Evolutionary conservation across 2,888 invertebrate genomes (phyloP).

Genomic region (Cryptus viduatorius): DNA sequence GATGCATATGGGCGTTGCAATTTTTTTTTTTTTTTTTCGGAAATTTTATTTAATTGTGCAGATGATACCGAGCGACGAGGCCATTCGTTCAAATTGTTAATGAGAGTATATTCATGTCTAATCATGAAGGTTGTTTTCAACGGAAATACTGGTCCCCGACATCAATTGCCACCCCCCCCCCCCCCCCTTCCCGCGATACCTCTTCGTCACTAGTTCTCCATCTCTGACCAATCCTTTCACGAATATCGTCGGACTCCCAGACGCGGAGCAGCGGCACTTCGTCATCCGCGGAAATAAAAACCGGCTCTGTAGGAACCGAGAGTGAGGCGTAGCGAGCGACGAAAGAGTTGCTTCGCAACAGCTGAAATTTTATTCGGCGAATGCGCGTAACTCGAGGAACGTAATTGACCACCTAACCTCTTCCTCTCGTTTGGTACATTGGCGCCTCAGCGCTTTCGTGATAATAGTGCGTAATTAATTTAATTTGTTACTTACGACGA

Average conservation of each 20-base stretch:
- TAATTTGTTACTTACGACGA: no score
- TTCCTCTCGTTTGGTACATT: background rate
- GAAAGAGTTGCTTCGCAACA: slow-evolving; percentile 24
- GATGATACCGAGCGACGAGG: slow-evolving; percentile 16
- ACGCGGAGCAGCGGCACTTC: slow-evolving; percentile 13
- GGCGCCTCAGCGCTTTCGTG: background rate
- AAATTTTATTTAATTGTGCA: slow-evolving; percentile 9
- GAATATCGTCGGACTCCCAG: slow-evolving; percentile 1
- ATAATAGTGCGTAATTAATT: slow-evolving; percentile 4
- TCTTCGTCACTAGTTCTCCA: background rate
- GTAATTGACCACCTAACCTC: background rate
- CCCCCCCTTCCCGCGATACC: background rate
- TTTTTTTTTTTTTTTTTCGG: background rate
- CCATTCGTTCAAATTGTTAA: slow-evolving; percentile 57
- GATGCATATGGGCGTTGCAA: background rate
- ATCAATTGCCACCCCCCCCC: slow-evolving; percentile 11
- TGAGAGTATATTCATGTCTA: slow-evolving; percentile 67
- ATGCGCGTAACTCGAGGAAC: slow-evolving; percentile 3
- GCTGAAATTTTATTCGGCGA: slow-evolving; percentile 42
- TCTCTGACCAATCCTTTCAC: slow-evolving; percentile 1
- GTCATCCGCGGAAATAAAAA: slow-evolving; percentile 58
- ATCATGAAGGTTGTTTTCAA: slow-evolving; percentile 63
- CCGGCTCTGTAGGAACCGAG: slow-evolving; percentile 40
- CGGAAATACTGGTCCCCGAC: slow-evolving; percentile 31
- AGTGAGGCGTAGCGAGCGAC: slow-evolving; percentile 5